A percentile compares a stretch with the other conserved stretches of the same genome.
These are phyloP conservation scores for Eumaeus atala DNA, from an alignment of 1,140 invertebrate genomes.

Conservation along the genomic window DNA sequence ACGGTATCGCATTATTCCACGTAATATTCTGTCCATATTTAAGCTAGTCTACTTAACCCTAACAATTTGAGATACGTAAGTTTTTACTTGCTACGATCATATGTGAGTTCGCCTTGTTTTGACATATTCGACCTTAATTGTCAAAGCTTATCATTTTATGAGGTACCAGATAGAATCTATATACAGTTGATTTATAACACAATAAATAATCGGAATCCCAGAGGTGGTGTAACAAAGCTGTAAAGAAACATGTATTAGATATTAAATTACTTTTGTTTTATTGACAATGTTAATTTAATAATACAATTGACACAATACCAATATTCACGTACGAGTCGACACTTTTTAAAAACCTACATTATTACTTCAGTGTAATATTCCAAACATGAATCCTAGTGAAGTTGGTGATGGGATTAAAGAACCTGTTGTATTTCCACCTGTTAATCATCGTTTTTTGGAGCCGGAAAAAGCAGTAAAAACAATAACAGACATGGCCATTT, in stretches of 20 bases:
- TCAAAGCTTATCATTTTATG: slow-evolving; percentile 46
- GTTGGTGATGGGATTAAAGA: slow-evolving; percentile 53
- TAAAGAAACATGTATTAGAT: no score
- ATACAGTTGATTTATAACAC: no score
- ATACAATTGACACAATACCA: no score
- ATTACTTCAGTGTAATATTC: no score
- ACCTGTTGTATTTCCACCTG: slow-evolving; percentile 29
- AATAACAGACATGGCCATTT: slow-evolving; percentile 82
- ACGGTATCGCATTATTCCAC: slow-evolving; percentile 91
- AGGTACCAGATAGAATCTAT: background rate
- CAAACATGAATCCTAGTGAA: slow-evolving; percentile 38
- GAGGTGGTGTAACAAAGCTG: no score
- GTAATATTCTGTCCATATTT: slow-evolving; percentile 88
- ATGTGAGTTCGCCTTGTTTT: slow-evolving; percentile 35
- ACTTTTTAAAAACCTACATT: no score
- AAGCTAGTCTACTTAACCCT: slow-evolving; percentile 8
- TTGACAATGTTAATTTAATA: no score
- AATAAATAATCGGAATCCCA: no score
- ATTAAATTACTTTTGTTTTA: no score
- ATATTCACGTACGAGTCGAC: no score
- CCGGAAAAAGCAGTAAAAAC: slow-evolving; percentile 82
- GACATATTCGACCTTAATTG: slow-evolving; percentile 65
- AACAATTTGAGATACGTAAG: slow-evolving; percentile 14
- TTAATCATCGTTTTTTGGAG: slow-evolving; percentile 77
- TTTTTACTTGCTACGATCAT: slow-evolving; percentile 24